Evolutionary conservation across 2,888 invertebrate species (phyloP).

Genomic region (Ptilodon capucinus): DNA sequence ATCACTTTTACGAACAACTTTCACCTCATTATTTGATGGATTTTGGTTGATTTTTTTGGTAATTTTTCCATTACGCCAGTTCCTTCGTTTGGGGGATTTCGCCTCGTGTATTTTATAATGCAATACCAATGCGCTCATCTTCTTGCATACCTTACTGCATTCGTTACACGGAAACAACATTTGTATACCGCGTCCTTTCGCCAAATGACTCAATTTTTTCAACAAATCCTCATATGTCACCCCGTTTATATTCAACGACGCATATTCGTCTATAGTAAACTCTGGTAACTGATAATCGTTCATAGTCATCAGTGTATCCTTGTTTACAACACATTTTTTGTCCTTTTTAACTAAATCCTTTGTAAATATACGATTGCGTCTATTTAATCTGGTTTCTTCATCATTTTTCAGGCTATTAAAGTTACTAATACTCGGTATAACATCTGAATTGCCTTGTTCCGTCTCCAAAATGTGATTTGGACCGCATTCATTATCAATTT

Average conservation of each 20-base stretch:
- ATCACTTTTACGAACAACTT: neutral
- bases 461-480: constrained; percentile 51
- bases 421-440: constrained; percentile 62
- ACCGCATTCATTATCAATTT: constrained; percentile 34
- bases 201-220: constrained; percentile 45
- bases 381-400: constrained; percentile 39
- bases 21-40: neutral
- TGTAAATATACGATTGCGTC: constrained; percentile 43
- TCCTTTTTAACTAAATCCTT: constrained; percentile 58
- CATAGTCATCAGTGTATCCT: constrained; percentile 33
- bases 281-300: constrained; percentile 42
- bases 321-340: constrained; percentile 60
- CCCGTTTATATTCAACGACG: constrained; percentile 21
- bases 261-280: constrained; percentile 34
- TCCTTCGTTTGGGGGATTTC: constrained; percentile 56
- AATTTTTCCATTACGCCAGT: constrained; percentile 37
- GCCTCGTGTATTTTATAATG: constrained; percentile 59
- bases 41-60: constrained; percentile 6
- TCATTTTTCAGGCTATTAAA: constrained; percentile 59
- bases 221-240: constrained; percentile 49
- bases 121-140: constrained; percentile 54
- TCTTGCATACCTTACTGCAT: constrained; percentile 64
- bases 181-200: constrained; percentile 46
- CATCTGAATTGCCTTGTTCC: constrained; percentile 46
- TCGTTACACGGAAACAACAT: constrained; percentile 63